Percentiles rank a stretch among this genome's conserved stretches.
Conservation (phyloP, 2,888 invertebrate species). For the Drosophila mimetica region DNA sequence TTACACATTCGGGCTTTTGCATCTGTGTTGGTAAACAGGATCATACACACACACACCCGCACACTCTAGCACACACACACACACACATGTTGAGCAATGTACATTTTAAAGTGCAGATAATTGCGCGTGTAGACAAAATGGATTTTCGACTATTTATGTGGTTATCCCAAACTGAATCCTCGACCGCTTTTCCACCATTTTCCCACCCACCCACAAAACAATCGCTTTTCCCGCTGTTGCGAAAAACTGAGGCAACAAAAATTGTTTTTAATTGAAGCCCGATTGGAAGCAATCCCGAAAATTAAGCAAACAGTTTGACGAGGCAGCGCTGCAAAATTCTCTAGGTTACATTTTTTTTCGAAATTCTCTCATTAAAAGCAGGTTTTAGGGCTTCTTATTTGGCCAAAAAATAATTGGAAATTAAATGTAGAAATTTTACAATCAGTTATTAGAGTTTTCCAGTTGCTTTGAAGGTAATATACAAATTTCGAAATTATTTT, state of each 20-base stretch:
- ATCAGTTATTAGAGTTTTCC: not conserved
- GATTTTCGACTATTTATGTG: slow-evolving; percentile 66
- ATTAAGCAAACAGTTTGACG: slow-evolving; percentile 10
- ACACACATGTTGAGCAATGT: slow-evolving; percentile 35
- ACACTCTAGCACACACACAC: slow-evolving; percentile 17
- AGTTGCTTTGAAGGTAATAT: too few relatives aligned
- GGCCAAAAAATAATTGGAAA: not conserved
- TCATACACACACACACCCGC: slow-evolving; percentile 20
- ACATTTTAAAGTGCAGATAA: slow-evolving; percentile 73
- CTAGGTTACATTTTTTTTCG: not conserved
- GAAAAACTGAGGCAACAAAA: slow-evolving; percentile 18
- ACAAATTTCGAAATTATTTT: too few relatives aligned
- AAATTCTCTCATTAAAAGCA: not conserved
- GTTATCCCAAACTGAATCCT: slow-evolving; percentile 25
- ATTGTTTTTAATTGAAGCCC: slow-evolving; percentile 18
- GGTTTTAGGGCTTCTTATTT: not conserved
- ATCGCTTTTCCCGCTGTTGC: slow-evolving; percentile 1
- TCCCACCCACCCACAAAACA: not conserved
- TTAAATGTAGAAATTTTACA: not conserved
- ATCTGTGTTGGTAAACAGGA: slow-evolving; percentile 41
- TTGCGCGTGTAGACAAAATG: slow-evolving; percentile 75
- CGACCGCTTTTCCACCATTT: slow-evolving; percentile 5
- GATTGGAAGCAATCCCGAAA: slow-evolving; percentile 1
- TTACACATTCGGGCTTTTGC: slow-evolving; percentile 49
- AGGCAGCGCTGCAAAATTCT: too few relatives aligned